Evolutionary conservation across 2,113 vertebrate species (phyloP).

Genomic region (Oceanodroma tethys): DNA sequence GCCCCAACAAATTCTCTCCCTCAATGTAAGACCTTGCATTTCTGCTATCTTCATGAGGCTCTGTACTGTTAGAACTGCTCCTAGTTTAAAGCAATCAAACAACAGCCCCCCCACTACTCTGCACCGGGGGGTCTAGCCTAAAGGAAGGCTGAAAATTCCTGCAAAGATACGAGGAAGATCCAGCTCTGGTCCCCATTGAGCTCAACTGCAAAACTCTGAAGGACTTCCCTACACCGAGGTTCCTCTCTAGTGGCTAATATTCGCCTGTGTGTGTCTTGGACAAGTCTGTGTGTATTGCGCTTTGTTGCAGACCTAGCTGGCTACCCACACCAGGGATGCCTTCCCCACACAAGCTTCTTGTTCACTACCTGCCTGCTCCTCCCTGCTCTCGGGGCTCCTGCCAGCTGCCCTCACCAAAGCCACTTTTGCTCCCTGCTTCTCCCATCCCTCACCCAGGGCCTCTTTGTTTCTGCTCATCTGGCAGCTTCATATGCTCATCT

Average conservation of each 20-base stretch:
- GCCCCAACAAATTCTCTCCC: background rate
- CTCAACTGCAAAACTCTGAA: background rate
- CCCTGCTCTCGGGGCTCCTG: background rate
- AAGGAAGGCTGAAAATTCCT: background rate
- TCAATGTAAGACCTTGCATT: background rate
- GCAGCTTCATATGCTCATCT: background rate
- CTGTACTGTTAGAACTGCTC: background rate
- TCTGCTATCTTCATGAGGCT: background rate
- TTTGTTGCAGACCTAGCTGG: background rate
- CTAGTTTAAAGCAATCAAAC: background rate
- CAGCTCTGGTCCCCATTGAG: background rate
- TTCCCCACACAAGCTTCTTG: background rate
- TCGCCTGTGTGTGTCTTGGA: background rate
- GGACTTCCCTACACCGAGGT: accelerated
- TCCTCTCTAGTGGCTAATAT: background rate
- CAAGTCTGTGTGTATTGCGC: background rate
- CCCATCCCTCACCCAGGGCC: background rate
- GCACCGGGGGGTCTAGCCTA: background rate
- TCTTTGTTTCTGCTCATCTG: background rate
- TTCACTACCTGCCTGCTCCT: background rate
- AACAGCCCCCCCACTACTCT: background rate
- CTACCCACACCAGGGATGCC: background rate
- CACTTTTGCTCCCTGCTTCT: background rate
- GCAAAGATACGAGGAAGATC: background rate
- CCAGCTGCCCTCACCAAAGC: background rate